Conservation (phyloP, 1,140 invertebrate species). For the Protaetia brevitarsis region DNA sequence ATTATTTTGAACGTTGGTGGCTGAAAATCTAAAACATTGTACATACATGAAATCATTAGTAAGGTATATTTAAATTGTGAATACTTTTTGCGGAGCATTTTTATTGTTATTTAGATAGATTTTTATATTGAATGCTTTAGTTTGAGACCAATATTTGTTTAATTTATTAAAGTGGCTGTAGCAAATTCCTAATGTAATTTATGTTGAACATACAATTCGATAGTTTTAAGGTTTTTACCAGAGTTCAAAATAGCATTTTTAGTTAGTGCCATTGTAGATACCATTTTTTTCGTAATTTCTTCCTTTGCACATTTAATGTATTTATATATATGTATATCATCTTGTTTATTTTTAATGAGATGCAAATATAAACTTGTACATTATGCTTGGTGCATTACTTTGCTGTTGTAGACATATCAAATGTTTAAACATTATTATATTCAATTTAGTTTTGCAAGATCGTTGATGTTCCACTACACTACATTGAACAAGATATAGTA, state of each 20-base stretch:
- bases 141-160: constrained; percentile 22
- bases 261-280: constrained; percentile 27
- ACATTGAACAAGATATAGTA: too few species aligned
- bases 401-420: too few species aligned
- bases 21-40: constrained; percentile 21
- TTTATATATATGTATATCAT: constrained; percentile 10
- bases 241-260: constrained; percentile 26
- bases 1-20: not conserved
- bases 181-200: constrained; percentile 20
- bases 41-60: constrained; percentile 2
- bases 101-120: constrained; percentile 25
- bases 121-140: constrained; percentile 22
- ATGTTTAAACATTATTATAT: too few species aligned
- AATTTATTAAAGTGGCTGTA: constrained; percentile 23
- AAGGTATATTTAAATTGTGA: constrained; percentile 20
- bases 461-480: too few species aligned
- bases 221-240: constrained; percentile 26
- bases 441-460: too few species aligned
- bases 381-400: too few species aligned
- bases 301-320: constrained; percentile 9
- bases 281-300: constrained; percentile 9
- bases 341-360: constrained; percentile 18
- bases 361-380: constrained; percentile 17
- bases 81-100: constrained; percentile 20
- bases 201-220: constrained; percentile 16